Percentiles rank a stretch among this genome's conserved stretches.
Conservation (phyloP, 2,888 invertebrate species). For the Pegoplata infirma region DNA sequence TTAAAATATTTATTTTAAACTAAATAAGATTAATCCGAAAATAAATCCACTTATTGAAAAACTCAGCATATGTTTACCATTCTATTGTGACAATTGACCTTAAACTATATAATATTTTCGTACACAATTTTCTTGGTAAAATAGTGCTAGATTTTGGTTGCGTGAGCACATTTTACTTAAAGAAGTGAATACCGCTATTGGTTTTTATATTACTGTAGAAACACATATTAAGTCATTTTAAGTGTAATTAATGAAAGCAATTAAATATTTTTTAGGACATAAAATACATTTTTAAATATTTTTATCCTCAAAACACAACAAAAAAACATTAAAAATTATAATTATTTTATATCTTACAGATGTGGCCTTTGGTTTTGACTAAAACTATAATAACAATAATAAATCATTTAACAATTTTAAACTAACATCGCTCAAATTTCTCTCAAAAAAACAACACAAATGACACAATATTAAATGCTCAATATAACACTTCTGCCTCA, state of each 20-base stretch:
- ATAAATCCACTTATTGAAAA: no score
- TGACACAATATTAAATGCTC: conserved; percentile 49
- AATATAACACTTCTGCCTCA: conserved; percentile 60
- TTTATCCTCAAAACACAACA: conserved; percentile 27
- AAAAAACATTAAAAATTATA: conserved; percentile 27
- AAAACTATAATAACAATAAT: conserved; percentile 64
- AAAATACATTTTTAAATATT: no score
- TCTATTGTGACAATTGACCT: no score
- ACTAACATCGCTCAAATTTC: conserved; percentile 60
- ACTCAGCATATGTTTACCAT: no score
- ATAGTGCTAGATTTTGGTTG: no score
- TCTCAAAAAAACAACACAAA: conserved; percentile 41
- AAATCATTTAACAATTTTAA: conserved; percentile 50
- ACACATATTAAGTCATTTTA: no score
- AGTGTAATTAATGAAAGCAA: not conserved
- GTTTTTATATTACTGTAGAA: no score
- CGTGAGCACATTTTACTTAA: no score
- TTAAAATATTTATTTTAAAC: no score
- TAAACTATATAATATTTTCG: not conserved
- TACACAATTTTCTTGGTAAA: not conserved
- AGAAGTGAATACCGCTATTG: no score
- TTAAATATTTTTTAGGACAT: not conserved
- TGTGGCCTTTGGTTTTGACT: conserved; percentile 78
- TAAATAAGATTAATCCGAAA: no score
- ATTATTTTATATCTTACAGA: conserved; percentile 75